Evolutionary conservation across 2,797 vertebrate genomes (phyloP).

Genomic region (Gobio occitaniae): DNA sequence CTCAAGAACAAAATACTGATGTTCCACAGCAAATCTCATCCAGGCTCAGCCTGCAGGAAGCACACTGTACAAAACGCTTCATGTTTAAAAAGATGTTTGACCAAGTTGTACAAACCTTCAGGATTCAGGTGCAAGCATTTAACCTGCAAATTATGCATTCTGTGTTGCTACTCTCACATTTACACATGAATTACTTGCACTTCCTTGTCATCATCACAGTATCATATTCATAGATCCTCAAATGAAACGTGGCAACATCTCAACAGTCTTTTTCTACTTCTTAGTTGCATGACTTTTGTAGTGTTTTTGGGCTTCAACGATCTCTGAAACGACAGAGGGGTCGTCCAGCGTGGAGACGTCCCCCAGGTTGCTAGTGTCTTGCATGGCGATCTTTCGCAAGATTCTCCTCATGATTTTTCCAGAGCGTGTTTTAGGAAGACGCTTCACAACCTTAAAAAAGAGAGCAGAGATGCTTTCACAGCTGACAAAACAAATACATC

Average conservation of each 20-base stretch:
- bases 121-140: not conserved
- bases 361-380: constrained; percentile 77
- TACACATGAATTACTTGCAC: not conserved
- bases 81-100: constrained; percentile 6
- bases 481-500: constrained; percentile 6
- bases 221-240: not conserved
- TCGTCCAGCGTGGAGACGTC: constrained; percentile 94
- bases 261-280: constrained; percentile 32
- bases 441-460: constrained; percentile 84
- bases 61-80: constrained; percentile 3
- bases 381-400: constrained; percentile 86
- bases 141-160: not conserved
- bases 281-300: constrained; percentile 69
- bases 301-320: constrained; percentile 79
- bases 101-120: not conserved
- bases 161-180: not conserved
- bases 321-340: constrained; percentile 84
- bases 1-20: not conserved
- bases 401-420: constrained; percentile 96
- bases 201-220: constrained; percentile 32
- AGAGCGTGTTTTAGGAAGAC: constrained; percentile 95
- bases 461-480: not conserved
- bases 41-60: not conserved
- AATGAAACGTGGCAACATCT: not conserved
- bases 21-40: not conserved